Percentiles rank a stretch among this genome's conserved stretches.
Conservation (phyloP, 2,888 invertebrate species). For the Tetropium fuscum region DNA sequence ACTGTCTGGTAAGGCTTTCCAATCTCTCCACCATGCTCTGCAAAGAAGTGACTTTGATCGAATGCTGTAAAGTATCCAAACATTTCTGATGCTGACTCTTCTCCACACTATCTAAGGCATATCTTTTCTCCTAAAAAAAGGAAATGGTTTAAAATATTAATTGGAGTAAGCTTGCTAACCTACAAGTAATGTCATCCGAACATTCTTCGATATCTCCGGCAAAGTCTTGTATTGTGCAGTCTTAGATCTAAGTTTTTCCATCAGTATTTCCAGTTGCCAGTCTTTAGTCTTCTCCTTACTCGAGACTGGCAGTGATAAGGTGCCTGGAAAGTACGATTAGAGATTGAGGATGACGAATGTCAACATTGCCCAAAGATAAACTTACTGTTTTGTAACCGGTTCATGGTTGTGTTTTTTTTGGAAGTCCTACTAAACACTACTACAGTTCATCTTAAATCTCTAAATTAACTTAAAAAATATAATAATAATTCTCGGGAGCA, state of each 20-base stretch:
- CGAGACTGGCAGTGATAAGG: slow-evolving; percentile 45
- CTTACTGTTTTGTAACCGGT: slow-evolving; percentile 54
- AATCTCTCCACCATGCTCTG: slow-evolving; percentile 93
- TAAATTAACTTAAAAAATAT: slow-evolving; percentile 39
- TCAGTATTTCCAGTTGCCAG: slow-evolving; percentile 87
- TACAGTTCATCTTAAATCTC: slow-evolving; percentile 41
- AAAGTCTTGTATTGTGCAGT: slow-evolving; percentile 84
- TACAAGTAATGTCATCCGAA: slow-evolving; percentile 88
- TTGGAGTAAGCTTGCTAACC: slow-evolving; percentile 54
- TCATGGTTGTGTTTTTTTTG: slow-evolving; percentile 42
- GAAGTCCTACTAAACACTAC: slow-evolving; percentile 31
- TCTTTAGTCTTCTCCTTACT: slow-evolving; percentile 74
- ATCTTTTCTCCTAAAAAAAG: slow-evolving; percentile 83
- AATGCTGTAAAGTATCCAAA: slow-evolving; percentile 91
- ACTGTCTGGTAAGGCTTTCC: slow-evolving; percentile 90
- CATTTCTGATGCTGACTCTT: slow-evolving; percentile 90
- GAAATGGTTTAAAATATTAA: background rate
- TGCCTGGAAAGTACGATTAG: slow-evolving; percentile 37
- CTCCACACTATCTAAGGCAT: slow-evolving; percentile 87
- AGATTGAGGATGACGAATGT: slow-evolving; percentile 12
- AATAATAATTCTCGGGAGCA: slow-evolving; percentile 25
- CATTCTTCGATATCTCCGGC: slow-evolving; percentile 87
- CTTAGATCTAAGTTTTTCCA: slow-evolving; percentile 92
- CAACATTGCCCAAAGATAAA: slow-evolving; percentile 23
- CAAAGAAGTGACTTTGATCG: slow-evolving; percentile 91